Base-by-base conservation (phyloP, 2,888 invertebrate species). In the Lasiommata megera region DNA sequence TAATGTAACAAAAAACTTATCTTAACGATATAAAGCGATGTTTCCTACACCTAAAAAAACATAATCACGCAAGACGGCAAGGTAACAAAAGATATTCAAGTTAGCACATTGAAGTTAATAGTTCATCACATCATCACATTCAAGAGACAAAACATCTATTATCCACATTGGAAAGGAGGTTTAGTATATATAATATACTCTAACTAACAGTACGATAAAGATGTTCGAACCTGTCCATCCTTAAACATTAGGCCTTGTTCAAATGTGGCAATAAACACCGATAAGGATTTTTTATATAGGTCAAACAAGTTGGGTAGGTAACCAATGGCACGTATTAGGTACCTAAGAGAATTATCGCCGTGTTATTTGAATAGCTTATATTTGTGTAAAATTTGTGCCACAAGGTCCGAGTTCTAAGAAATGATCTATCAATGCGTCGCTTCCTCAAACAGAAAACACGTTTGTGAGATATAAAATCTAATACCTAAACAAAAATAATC, bases 381-480 rank as follows among this genome's bases (percentile, higher is more conserved):
- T 51, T 11, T 40, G 43, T 54, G 34, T 31, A 38, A 50, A 54
- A 54, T 52, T 54, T 47, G 18, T 44, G 54, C 43, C 48, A 55
- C 57, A 36, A 52, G 23, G 47, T 60, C 43, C 54, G 51, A 62
- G 52, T 62, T 60, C 62, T 53, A 38, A 36, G 57, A 51, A 62
- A 50, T 48, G 59, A 61, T 63, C 56, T 58, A 60, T 60, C 61
- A 47, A n/a, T 53, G 44, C 61, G 58, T 58, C 56, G 55, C 58
- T 65, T 62, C 62, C 61, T 62, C 63, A 66, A 62, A 62, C 62
- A 66, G 61, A 66, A 68, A 65, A 67, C 66, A 63, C 56, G 67
- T 70, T 66, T 65, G 51, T 52, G 53, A 63, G 63, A 65, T 63
- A 63, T 57, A 56, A 60, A 60, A 61, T 61, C 46, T 57, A 29